Evolutionary conservation across 2,113 vertebrate genomes (phyloP).

Genomic region (Zapus hudsonius): DNA sequence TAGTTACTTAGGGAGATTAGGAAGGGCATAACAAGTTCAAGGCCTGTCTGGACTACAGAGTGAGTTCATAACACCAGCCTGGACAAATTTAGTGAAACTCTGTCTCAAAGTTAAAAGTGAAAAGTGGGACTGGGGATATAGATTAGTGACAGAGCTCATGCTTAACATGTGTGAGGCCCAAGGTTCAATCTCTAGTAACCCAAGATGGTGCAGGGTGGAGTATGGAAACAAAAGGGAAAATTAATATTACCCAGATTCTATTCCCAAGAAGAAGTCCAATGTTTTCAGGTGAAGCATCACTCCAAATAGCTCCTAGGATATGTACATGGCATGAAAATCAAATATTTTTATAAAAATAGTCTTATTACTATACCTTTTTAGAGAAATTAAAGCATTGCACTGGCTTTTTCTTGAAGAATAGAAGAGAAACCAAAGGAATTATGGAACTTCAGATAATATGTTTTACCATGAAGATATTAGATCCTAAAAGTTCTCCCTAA

Average conservation of each 20-base stretch:
- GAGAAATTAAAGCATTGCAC: constrained; percentile 64
- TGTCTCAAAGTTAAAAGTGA: background rate
- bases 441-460: constrained; percentile 64
- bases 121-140: no score
- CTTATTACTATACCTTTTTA: fast-evolving
- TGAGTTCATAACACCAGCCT: background rate
- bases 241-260: background rate
- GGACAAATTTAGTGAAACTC: background rate
- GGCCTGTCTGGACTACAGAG: background rate
- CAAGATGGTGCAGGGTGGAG: background rate
- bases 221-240: background rate
- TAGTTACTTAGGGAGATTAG: no score
- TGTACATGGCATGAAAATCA: constrained; percentile 45
- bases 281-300: constrained; percentile 24
- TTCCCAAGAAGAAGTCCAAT: background rate
- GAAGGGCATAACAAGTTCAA: background rate
- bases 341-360: constrained; percentile 64
- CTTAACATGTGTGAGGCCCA: no score
- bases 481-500: constrained; percentile 72
- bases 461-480: constrained; percentile 67
- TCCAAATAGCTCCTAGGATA: background rate
- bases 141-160: background rate
- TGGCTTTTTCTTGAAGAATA: constrained; percentile 64
- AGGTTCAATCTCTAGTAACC: background rate
- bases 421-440: constrained; percentile 70